Evolutionary conservation across 2,113 vertebrate species (phyloP).

Genomic region (Capricornis sumatraensis): DNA sequence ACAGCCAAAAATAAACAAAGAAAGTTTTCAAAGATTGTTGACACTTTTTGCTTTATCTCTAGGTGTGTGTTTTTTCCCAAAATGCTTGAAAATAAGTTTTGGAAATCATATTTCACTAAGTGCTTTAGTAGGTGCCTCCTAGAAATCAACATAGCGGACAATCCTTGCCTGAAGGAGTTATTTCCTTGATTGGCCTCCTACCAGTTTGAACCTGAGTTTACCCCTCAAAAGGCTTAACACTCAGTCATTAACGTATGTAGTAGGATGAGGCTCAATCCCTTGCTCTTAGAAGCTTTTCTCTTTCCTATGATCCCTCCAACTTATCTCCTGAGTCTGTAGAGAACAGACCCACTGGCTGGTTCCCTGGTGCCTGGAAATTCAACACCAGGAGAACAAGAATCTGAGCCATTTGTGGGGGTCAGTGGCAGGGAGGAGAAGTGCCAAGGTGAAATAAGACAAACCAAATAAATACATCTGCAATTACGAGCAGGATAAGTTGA

Average conservation of each 20-base stretch:
- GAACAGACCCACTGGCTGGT: background rate
- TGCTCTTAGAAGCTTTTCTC: background rate
- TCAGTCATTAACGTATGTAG: background rate
- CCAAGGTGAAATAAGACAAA: background rate
- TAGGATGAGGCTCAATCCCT: background rate
- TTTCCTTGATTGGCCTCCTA: background rate
- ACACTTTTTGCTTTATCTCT: background rate
- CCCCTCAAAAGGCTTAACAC: background rate
- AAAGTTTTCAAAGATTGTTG: background rate
- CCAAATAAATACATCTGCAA: background rate
- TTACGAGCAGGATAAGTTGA: background rate
- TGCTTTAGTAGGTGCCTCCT: background rate
- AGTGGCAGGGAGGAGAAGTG: background rate
- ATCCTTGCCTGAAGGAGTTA: background rate
- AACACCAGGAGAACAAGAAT: background rate
- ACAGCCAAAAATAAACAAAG: background rate
- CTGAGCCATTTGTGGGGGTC: background rate
- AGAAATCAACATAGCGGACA: background rate
- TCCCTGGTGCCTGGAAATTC: background rate
- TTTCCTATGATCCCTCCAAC: background rate
- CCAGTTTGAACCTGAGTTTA: background rate
- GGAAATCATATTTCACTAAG: background rate
- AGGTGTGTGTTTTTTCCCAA: background rate
- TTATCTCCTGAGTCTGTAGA: background rate
- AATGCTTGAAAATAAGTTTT: background rate